Evolutionary conservation across 1,140 invertebrate species (phyloP), one percentile per base, ranked within the genome.

Genomic region (Asobara japonica): DNA sequence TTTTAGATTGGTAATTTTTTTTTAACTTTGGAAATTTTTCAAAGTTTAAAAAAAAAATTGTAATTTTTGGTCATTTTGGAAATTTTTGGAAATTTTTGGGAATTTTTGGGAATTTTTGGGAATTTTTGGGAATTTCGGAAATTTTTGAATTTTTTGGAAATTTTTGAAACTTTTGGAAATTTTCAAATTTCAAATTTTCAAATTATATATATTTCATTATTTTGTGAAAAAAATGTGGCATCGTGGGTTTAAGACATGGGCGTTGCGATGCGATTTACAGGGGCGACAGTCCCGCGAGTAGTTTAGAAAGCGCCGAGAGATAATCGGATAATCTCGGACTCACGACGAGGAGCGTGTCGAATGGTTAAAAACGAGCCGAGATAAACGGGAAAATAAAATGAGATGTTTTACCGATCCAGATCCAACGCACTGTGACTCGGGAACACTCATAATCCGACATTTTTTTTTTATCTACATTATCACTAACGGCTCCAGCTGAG

Each of bases 271-370:
- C 51, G 51, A 56, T 56, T 56, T 56, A 56, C 51, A 56, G 51
- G 51, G 51, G 51, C 51, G 51, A 56, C 51, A 56, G 51, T 56
- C 22, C 20, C 25, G 60, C 31, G 67, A 56, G 67, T 61, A 69
- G 51, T 61, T 56, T 56, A 69, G 67, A 60, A 60, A 38, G 48
- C 67, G 67, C 31, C 66, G 51, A 25, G 67, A 48, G 69, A 71
- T 71, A 65, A 65, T 71, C 69, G 69, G 69, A 71, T 71, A 51
- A 71, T 65, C 69, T 71, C 51, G 51, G 36, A 33, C 48, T 69
- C 48, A 41, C 30, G n/a, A 36, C 51, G 51, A 56, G 51, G 10
- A 56, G 51, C 51, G 51, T 56, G 51, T 56, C 51, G 20, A 56
- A 56, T 56, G 3, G 51, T 22, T 25, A 56, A 56, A 56, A 56